Percentiles rank a stretch among this genome's conserved stretches.
Evolutionary conservation across 30 jellyfish, hydroid and myxozoan species (phyloP).

Genomic region (Aurelia aurita complex sp. Pacific): DNA sequence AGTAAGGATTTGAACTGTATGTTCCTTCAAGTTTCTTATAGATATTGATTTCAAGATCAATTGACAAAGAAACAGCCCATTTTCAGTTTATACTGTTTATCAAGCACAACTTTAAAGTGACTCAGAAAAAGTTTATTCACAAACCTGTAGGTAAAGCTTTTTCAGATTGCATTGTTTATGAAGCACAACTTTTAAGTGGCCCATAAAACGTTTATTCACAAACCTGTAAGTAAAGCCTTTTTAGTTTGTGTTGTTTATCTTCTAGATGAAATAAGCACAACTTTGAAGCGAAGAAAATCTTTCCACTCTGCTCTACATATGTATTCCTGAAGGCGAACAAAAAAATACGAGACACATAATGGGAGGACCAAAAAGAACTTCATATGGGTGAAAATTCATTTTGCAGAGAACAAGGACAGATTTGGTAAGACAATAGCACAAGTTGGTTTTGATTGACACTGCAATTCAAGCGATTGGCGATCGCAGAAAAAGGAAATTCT

Average conservation of each 20-base stretch:
- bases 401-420: no score
- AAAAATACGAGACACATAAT: background rate
- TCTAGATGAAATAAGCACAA: constrained; percentile 48
- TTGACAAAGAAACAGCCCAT: no score
- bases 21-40: background rate
- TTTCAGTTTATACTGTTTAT: no score
- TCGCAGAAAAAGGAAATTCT: no score
- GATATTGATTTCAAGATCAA: no score
- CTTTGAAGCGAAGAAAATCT: background rate
- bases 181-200: constrained; percentile 15
- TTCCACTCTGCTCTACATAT: background rate
- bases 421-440: no score
- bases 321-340: background rate
- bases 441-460: no score
- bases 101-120: no score
- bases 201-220: background rate
- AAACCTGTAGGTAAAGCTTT: constrained; percentile 18
- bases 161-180: constrained; percentile 73
- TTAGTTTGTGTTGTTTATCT: constrained; percentile 73
- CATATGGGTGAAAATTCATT: no score
- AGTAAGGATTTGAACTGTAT: no score
- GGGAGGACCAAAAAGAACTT: no score
- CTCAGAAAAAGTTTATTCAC: background rate
- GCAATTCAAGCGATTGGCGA: no score
- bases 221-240: constrained; percentile 26